Conservation (phyloP, 1,140 invertebrate species). For the Dreissena polymorpha region DNA sequence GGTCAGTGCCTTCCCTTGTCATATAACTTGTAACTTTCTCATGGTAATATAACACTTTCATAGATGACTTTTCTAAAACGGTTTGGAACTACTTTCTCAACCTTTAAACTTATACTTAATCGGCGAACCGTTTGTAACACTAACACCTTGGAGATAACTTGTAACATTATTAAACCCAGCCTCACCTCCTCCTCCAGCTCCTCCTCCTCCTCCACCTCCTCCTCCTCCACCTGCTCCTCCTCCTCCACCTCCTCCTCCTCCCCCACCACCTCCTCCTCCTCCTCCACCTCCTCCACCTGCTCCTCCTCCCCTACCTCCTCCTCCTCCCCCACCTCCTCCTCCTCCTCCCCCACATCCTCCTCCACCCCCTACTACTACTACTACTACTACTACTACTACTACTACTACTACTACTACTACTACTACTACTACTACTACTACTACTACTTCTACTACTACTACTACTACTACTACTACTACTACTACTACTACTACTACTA, state of each 20-base stretch:
- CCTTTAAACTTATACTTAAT: neutral
- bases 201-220: neutral
- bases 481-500: slow-evolving; percentile 4
- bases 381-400: too few relatives aligned
- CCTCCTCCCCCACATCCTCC: too few relatives aligned
- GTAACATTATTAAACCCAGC: neutral
- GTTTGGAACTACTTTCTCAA: neutral
- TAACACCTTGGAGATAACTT: neutral
- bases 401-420: slow-evolving; percentile 1
- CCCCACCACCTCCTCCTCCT: neutral
- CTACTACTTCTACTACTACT: neutral
- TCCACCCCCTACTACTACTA: too few relatives aligned
- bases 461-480: slow-evolving; percentile 6
- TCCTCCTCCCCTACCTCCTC: neutral
- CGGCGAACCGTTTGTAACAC: neutral
- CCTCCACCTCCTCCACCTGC: neutral
- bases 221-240: neutral
- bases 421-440: neutral
- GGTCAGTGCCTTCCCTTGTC: too few relatives aligned
- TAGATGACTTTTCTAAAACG: too few relatives aligned
- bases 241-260: too few relatives aligned
- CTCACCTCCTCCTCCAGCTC: slow-evolving; percentile 12
- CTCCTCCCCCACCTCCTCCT: too few relatives aligned
- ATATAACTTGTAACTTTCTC: too few relatives aligned
- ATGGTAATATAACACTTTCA: too few relatives aligned